Evolutionary conservation across 2,888 invertebrate species (phyloP).

Genomic region (Rapana venosa): DNA sequence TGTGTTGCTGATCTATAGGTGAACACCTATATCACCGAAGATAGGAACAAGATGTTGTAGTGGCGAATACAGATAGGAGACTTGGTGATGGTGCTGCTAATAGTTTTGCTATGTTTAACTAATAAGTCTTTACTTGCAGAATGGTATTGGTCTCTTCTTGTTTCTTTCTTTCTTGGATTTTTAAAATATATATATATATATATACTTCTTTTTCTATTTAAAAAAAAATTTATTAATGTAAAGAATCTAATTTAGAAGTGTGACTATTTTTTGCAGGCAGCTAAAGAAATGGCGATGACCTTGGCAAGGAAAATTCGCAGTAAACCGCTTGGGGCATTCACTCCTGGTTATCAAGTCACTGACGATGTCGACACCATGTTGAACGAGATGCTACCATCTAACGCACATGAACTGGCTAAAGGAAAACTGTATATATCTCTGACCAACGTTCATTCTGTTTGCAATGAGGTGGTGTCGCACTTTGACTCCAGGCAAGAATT

Average conservation of each 20-base stretch:
- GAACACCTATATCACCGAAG: too few species aligned
- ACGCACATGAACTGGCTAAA: constrained; percentile 92
- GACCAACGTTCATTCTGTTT: constrained; percentile 92
- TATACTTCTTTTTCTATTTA: not conserved
- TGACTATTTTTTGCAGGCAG: constrained; percentile 82
- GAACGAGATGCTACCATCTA: constrained; percentile 82
- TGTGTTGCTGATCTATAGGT: too few species aligned
- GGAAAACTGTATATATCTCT: constrained; percentile 95
- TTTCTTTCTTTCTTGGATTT: not conserved
- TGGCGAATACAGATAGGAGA: too few species aligned
- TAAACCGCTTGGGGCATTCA: constrained; percentile 92
- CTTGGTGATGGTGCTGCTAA: too few species aligned
- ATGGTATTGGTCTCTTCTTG: too few species aligned
- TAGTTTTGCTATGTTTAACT: too few species aligned
- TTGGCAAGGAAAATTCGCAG: constrained; percentile 92
- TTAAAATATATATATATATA: not conserved
- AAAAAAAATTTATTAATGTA: not conserved
- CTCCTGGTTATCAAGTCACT: constrained; percentile 95
- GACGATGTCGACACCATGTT: constrained; percentile 91
- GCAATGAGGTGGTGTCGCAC: constrained; percentile 95
- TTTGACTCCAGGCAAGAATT: constrained; percentile 95
- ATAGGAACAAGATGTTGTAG: too few species aligned
- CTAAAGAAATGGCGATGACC: constrained; percentile 91
- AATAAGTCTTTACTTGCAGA: too few species aligned
- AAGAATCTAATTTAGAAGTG: not conserved